These are phyloP conservation scores for Tryphoninae sp. DNA, from an alignment of 2,888 invertebrate genomes.

Conservation along the genomic window DNA sequence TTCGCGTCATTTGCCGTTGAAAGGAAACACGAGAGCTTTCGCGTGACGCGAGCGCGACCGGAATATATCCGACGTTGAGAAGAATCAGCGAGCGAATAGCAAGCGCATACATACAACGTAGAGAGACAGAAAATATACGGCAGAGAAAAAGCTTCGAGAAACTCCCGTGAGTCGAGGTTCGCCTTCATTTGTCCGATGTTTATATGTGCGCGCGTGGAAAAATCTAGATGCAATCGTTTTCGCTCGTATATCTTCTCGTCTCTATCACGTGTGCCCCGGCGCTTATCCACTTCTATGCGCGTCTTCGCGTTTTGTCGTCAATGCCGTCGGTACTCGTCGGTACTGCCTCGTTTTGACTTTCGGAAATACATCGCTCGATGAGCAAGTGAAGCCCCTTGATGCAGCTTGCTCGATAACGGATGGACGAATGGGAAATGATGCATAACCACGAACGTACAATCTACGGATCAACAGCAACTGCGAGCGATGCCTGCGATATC, in stretches of 20 bases:
- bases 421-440: background rate
- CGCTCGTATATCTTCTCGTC: constrained; percentile 14
- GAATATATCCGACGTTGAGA: constrained; percentile 49
- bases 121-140: background rate
- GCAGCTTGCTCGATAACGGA: background rate
- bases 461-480: background rate
- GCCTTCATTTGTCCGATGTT: constrained; percentile 35
- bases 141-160: constrained; percentile 45
- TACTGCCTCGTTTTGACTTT: constrained; percentile 31
- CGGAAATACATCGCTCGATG: constrained; percentile 32
- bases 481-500: background rate
- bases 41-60: constrained; percentile 15
- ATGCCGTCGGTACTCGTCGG: constrained; percentile 32
- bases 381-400: constrained; percentile 25
- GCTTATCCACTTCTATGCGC: constrained; percentile 45
- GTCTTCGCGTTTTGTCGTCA: constrained; percentile 21
- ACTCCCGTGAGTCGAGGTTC: constrained; percentile 32
- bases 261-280: constrained; percentile 18
- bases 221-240: constrained; percentile 49
- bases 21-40: constrained; percentile 50
- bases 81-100: constrained; percentile 30
- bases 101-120: constrained; percentile 2
- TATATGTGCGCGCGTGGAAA: constrained; percentile 1
- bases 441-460: constrained; percentile 26
- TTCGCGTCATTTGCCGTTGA: constrained; percentile 52